Evolutionary conservation across 23 tunicate species (phyloP), one percentile per base, ranked within the genome.

Genomic region (Halocynthia roretzi): DNA sequence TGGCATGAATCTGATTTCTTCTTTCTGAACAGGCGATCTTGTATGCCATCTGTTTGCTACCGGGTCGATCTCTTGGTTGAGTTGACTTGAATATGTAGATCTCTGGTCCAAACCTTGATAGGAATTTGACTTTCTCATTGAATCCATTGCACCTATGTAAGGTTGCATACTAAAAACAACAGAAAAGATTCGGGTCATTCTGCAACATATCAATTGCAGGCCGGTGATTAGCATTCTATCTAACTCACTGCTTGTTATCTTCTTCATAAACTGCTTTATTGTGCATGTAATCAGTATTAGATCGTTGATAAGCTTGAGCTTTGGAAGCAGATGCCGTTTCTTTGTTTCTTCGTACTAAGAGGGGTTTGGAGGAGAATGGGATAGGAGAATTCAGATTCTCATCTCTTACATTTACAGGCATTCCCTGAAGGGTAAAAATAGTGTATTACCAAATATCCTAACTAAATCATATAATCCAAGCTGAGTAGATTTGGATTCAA

Each of bases 281-380:
- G 19, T 65, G 31, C 5, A 65, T 20, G 44, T 31, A 31, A 31
- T 31, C 44, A 31, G 44, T 31, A 31, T 31, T 31, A 31, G 44
- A 31, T 31, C 44, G 44, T 31, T 31, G 44, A 31, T 31, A 31
- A 4, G 2, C 44, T 31, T 31, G 44, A 31, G 44, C 44, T 65
- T 65, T 65, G 15, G 70, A 65, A 48, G 70, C 31, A 65, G 70
- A 65, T 65, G 70, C 22, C 31, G 70, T 40, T 9, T 65, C 70
- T 5, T 48, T 40, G 19, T 65, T 65, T 65, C 70, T 65, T 65
- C 70, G n/a, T 15, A 65, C 70, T 1, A 65, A 48, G 0, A 5
- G 19, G 9, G 70, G 70, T 65, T 65, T 65, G 31, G 70, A 65
- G 22, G 70, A 65, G 31, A 65, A 65, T 15, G 70, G 70, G 10